Base-by-base conservation (phyloP, 2,797 vertebrate genomes). In the Mormyrus proboscirostris region DNA sequence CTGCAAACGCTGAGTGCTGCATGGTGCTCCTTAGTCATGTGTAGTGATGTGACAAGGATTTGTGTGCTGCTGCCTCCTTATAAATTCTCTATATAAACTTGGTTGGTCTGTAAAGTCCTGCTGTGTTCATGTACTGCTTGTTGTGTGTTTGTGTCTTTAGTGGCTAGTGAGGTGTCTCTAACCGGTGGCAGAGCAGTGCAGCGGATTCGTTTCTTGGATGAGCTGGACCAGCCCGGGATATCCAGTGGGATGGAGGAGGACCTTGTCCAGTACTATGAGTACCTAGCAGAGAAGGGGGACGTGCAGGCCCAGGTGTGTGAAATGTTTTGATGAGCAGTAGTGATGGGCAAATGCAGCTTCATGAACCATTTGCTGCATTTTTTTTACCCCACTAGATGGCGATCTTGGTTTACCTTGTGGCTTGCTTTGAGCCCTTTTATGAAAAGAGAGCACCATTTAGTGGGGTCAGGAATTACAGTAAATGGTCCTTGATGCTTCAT, bases 251-350 rank as follows among this genome's bases (percentile, higher is more conserved):
- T 99, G 84, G 99, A 99, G 93, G 98, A 99, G 94, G 99, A 99
- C 91, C 95, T 99, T 89, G 99, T 99, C 94, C 99, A 99, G 88
- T 99, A 99, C 94, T 99, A 99, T 90, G 98, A 99, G 93, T 99
- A 99, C 91, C 94, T 99, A 90, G 99, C 99, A 73, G 98, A 99
- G 94, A 99, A 99, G 87, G 99, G 99, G 90, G 98, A 99, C 22
- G 97, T 99, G 19, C 99, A 99, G 93, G 99, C 99, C 53, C 99
- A 99, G 97, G 99, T 99, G 92, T 41, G 47, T 14, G 16, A 69
- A 19, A 22, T n/a, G 76, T 44, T 47, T 47, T 79, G 41, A 73
- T 1, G 29, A 12, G 59, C 59, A 62, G 59, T 25, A 62, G 59
- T 62, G 22, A 62, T 25, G 22, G 22, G 7, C n/a, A 62, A 62